These are phyloP conservation scores for Cephus sareptanus DNA, from an alignment of 2,888 invertebrate species.

Conservation along the genomic window DNA sequence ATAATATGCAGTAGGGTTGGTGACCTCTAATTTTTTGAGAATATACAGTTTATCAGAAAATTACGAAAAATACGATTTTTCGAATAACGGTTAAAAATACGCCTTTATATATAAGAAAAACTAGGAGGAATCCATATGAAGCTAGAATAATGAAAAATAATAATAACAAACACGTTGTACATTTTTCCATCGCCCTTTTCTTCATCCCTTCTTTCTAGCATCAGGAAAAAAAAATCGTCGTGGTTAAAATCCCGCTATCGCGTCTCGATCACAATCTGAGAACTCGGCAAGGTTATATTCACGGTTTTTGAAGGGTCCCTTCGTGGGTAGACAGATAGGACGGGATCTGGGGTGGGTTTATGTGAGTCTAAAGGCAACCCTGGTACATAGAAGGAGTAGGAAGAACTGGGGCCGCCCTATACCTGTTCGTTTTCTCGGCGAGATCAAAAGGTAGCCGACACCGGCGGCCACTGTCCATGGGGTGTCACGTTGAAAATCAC, in stretches of 20 bases:
- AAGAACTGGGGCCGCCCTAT: slow-evolving; percentile 28
- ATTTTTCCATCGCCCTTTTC: neutral
- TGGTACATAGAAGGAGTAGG: neutral
- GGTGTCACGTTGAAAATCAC: slow-evolving; percentile 54
- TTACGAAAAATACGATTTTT: neutral
- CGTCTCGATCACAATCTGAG: neutral
- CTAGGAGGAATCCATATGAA: too few relatives aligned
- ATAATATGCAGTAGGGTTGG: neutral
- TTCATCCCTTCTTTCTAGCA: neutral
- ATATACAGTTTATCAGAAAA: neutral
- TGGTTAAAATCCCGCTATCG: neutral
- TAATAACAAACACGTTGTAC: neutral
- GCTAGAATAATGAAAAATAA: neutral
- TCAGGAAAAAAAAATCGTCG: neutral
- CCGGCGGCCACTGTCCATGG: slow-evolving; percentile 53
- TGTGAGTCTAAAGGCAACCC: neutral
- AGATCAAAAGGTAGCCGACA: slow-evolving; percentile 54
- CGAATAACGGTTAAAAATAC: neutral
- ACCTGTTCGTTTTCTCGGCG: slow-evolving; percentile 51
- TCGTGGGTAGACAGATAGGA: neutral
- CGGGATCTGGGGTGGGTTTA: neutral
- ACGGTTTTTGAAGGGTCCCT: neutral
- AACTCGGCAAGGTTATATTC: neutral
- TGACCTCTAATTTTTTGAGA: neutral
- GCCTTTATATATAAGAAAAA: neutral